These are phyloP conservation scores for Zonotrichia leucophrys DNA, from an alignment of 2,113 vertebrate species.

Conservation along the genomic window DNA sequence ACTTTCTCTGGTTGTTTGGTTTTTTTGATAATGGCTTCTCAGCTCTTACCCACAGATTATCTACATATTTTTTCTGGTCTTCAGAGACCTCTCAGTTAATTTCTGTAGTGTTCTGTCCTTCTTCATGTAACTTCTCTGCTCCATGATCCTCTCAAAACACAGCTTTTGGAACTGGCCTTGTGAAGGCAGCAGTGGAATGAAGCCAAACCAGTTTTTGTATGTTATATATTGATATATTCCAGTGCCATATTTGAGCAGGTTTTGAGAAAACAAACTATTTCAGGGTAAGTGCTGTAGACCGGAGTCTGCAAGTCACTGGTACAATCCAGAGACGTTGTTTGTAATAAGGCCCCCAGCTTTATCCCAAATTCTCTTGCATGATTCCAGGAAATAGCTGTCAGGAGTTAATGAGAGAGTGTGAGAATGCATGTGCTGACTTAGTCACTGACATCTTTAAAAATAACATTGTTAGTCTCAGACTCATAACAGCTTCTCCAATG, in stretches of 20 bases:
- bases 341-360: background rate
- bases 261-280: background rate
- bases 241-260: background rate
- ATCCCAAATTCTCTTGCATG: background rate
- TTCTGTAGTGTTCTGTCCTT: background rate
- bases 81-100: background rate
- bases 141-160: background rate
- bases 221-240: background rate
- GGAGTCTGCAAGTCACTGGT: background rate
- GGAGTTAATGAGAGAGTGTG: constrained; percentile 32
- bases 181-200: background rate
- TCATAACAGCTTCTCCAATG: background rate
- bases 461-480: background rate
- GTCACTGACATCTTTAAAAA: constrained; percentile 34
- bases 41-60: background rate
- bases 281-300: background rate
- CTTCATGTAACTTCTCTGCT: background rate
- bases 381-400: background rate
- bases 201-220: background rate
- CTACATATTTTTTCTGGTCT: background rate
- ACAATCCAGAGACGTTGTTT: background rate
- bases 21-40: background rate
- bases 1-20: background rate
- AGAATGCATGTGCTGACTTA: constrained; percentile 31
- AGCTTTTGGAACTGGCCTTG: background rate